Percentiles rank a stretch among this genome's conserved stretches.
These are phyloP conservation scores for Parnassius apollo DNA, from an alignment of 2,888 invertebrate species.

Conservation along the genomic window DNA sequence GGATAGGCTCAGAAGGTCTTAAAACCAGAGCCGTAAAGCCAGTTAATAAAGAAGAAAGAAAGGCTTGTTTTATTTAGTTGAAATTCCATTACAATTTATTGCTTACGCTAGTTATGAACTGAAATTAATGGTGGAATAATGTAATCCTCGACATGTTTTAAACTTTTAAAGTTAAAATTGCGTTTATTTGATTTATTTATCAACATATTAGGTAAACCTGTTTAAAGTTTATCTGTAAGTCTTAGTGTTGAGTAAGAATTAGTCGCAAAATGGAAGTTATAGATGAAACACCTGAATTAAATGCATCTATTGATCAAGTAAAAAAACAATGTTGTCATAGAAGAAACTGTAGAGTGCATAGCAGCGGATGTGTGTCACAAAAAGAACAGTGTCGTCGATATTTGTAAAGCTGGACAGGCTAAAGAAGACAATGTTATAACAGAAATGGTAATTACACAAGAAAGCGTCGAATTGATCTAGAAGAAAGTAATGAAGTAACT, in stretches of 20 bases:
- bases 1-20: no score
- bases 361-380: constrained; percentile 57
- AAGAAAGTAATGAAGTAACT: constrained; percentile 12
- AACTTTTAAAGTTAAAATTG: constrained; percentile 26
- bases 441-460: constrained; percentile 13
- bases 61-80: constrained; percentile 26
- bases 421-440: constrained; percentile 12
- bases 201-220: constrained; percentile 46
- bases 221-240: constrained; percentile 33
- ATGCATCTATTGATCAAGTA: constrained; percentile 40
- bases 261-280: constrained; percentile 46
- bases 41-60: no score
- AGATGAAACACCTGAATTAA: constrained; percentile 45
- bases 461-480: constrained; percentile 6
- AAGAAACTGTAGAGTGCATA: constrained; percentile 40
- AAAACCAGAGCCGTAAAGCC: no score
- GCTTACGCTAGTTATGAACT: not conserved
- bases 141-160: constrained; percentile 17
- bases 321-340: constrained; percentile 43
- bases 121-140: constrained; percentile 17
- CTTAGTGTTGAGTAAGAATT: constrained; percentile 18
- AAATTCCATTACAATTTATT: constrained; percentile 6
- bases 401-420: constrained; percentile 19
- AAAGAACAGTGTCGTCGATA: constrained; percentile 62
- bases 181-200: constrained; percentile 49